phyloP scores from a whole-genome alignment of 2,113 vertebrate species.

The Geothlypis trichas region DNA sequence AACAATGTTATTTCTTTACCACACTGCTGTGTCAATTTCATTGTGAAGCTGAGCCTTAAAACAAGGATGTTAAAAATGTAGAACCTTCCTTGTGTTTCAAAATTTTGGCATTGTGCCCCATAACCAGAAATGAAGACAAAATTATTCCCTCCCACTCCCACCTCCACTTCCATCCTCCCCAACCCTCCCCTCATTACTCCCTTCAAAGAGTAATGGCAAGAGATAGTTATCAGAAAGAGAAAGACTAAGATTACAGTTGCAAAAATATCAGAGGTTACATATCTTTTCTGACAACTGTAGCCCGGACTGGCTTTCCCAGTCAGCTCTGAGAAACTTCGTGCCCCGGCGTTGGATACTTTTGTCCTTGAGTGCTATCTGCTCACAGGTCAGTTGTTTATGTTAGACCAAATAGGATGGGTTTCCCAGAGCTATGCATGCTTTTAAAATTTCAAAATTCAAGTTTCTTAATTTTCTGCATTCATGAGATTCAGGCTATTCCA shows the following conservation, averaged over 20 bases:
- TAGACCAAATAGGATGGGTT: neutral
- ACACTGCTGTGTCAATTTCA: neutral
- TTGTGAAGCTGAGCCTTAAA: neutral
- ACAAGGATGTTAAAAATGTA: neutral
- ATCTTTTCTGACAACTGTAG: neutral
- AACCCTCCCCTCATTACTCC: accelerated
- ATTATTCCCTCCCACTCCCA: accelerated
- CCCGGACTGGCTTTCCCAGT: neutral
- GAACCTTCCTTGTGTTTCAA: neutral
- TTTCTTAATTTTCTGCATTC: neutral
- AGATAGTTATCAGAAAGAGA: neutral
- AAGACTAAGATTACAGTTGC: neutral
- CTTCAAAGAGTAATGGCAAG: accelerated
- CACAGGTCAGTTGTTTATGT: neutral
- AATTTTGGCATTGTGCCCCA: accelerated
- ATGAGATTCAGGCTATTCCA: neutral
- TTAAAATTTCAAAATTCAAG: neutral
- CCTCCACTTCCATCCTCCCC: accelerated
- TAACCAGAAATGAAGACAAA: neutral
- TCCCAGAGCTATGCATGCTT: neutral
- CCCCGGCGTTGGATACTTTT: neutral
- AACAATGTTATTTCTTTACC: neutral
- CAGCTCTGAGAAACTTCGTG: neutral
- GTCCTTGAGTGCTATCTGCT: neutral
- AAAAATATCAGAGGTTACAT: neutral